Evolutionary conservation across 2,797 vertebrate species (phyloP), one percentile per base, ranked within the genome.

Genomic region (Pyrocephalus nanus): DNA sequence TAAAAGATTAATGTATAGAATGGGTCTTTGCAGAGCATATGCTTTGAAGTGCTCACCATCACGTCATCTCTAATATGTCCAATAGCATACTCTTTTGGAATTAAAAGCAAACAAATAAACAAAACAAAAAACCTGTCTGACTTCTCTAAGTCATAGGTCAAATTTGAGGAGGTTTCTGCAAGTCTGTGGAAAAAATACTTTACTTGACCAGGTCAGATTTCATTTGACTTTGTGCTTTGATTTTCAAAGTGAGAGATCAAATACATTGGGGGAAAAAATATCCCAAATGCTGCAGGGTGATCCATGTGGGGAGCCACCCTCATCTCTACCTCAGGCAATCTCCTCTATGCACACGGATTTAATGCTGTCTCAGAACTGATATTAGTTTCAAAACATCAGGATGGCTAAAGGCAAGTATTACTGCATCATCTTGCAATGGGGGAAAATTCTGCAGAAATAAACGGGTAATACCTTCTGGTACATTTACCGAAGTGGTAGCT

Each of bases 171-270:
- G 47, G 38, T 43, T 94, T 97, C 86, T 75, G 73, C 86, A 94
- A 93, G 64, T 69, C 62, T 76, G 4, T 82, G 71, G n/a, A 62
- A 90, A 88, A 95, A 95, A 87, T 53, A 80, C 12, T 92, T 87
- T 23, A 50, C 88, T 93, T 96, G 95, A 87, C 80, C 72, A 89
- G 93, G 78, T 97, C 92, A 95, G 53, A 92, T 86, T 97, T 93
- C 34, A 79, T 91, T 91, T 93, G 62, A 92, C 77, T 95, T 84
- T 83, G 25, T 73, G 69, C 75, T 95, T 94, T 30, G 34, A 95
- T 40, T 93, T 86, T 95, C 62, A 86, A 95, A 95, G 48, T 36
- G 57, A 90, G 47, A 85, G n/a, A 74, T 88, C 85, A 62, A 93
- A 90, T 13, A 67, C 21, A 8, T 42, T 86, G 77, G 67, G 91